Evolutionary conservation across 64 coral and sea anemone genomes (phyloP), one percentile per base, ranked within the genome.

Genomic region (Montipora foliosa): DNA sequence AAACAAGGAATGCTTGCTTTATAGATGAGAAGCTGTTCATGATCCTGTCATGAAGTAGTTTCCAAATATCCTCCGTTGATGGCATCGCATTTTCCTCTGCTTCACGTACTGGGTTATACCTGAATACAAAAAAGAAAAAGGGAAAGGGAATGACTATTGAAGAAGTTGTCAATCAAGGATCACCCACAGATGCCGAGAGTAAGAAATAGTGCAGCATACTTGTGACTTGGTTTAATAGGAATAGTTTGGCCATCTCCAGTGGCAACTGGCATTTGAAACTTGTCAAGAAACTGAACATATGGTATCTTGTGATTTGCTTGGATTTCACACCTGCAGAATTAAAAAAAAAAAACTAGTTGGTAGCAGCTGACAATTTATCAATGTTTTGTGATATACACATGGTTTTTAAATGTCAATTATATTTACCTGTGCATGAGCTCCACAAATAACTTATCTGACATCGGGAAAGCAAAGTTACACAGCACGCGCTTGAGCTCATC

Each of bases 1-100:
- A 99, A 51, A 96, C 97, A 75, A 99, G 92, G 59, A 99, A 99
- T 53, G 98, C 98, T 81, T 99, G 84, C 71, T 99, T 99, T 19
- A 99, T 85, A 6, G 95, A 93, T 12, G 92, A 89, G 68, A 99
- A 99, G 71, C 90, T 99, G 47, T 94, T 87, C 47, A 90, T 77
- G 58, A 99, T 80, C 77, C 96, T 96, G 6, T 92, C 94, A 75
- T 83, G 88, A 44, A 99, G 95, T 16, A 91, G 83, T 74, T 94
- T 95, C 89, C 95, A 99, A 9, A 99, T 96, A 74, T 99, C 95
- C 67, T 99, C 95, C 16, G 95, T 93, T 0, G 92, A 87, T 20
- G 92, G 89, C 14, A 87, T 79, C 20, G 21, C 5, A 21, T 71
- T 71, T 11, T 74, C 84, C 66, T 99, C 98, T 3, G 98, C 92